Evolutionary conservation across 2,797 vertebrate species (phyloP).

Genomic region (Galaxias olidus): DNA sequence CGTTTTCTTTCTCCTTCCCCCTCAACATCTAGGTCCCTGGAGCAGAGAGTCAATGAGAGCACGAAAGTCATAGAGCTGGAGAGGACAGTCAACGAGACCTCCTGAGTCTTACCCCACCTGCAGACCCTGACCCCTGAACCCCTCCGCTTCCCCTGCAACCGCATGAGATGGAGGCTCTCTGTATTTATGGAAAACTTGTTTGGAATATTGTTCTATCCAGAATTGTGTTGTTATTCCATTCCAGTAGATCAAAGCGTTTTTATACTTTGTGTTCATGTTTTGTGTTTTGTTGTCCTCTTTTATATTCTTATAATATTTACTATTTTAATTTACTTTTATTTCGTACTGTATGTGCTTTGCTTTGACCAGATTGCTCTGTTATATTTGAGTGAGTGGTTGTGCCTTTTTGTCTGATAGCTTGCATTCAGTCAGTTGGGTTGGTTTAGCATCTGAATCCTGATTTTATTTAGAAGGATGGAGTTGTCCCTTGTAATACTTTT

Average conservation of each 20-base stretch:
- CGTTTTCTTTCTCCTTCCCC: constrained; percentile 15
- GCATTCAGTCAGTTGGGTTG: not conserved
- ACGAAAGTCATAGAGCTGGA: constrained; percentile 90
- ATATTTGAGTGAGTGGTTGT: constrained; percentile 5
- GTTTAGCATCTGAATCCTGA: not conserved
- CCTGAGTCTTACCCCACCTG: constrained; percentile 69
- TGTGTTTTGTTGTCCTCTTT: constrained; percentile 48
- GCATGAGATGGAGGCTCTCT: constrained; percentile 38
- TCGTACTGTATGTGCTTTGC: not conserved
- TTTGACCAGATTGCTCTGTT: not conserved
- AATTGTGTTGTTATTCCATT: constrained; percentile 68
- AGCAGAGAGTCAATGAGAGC: constrained; percentile 81
- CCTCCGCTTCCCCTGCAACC: constrained; percentile 23
- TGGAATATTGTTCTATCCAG: constrained; percentile 25
- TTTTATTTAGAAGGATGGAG: constrained; percentile 5
- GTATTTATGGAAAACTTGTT: constrained; percentile 65
- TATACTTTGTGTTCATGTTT: constrained; percentile 62
- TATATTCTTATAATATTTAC: constrained; percentile 50
- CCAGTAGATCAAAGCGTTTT: constrained; percentile 62
- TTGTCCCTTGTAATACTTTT: constrained; percentile 19
- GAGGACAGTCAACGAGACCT: constrained; percentile 90
- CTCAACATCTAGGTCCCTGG: constrained; percentile 57
- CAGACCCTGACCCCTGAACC: constrained; percentile 7
- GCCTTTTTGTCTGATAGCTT: not conserved
- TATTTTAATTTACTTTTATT: constrained; percentile 16